phyloP scores from a whole-genome alignment of 2,888 invertebrate genomes.

The Cartodere bifasciata region DNA sequence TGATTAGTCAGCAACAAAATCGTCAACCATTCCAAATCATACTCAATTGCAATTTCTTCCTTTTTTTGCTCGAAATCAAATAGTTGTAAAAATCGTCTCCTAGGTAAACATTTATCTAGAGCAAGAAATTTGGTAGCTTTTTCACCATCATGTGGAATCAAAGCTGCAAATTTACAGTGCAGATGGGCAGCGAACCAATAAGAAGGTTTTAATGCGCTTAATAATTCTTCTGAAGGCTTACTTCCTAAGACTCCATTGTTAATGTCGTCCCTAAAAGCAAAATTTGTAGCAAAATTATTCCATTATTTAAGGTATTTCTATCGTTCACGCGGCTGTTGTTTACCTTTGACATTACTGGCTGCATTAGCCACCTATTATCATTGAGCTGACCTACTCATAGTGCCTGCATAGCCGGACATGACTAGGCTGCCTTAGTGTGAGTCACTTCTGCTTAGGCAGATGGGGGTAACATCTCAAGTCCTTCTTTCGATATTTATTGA shows the following conservation, averaged over 20 bases:
- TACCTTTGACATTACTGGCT: too few relatives aligned
- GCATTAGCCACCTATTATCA: too few relatives aligned
- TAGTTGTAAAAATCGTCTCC: slow-evolving; percentile 79
- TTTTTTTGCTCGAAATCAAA: slow-evolving; percentile 45
- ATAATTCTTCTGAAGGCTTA: slow-evolving; percentile 67
- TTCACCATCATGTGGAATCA: slow-evolving; percentile 58
- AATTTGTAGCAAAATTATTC: too few relatives aligned
- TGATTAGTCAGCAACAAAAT: slow-evolving; percentile 82
- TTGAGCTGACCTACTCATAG: too few relatives aligned
- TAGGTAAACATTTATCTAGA: slow-evolving; percentile 92
- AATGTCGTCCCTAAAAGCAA: slow-evolving; percentile 60
- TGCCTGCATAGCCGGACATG: too few relatives aligned
- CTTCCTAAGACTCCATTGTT: slow-evolving; percentile 75
- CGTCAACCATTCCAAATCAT: slow-evolving; percentile 92
- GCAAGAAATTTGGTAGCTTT: slow-evolving; percentile 75
- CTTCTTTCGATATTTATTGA: too few relatives aligned
- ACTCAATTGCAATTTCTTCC: slow-evolving; percentile 45
- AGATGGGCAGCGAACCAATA: slow-evolving; percentile 98
- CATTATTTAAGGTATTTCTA: too few relatives aligned
- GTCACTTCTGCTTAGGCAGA: too few relatives aligned
- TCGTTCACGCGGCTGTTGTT: too few relatives aligned
- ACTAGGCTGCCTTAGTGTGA: too few relatives aligned
- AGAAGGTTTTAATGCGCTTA: slow-evolving; percentile 67
- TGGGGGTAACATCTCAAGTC: too few relatives aligned
- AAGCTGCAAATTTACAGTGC: slow-evolving; percentile 88